Evolutionary conservation across 2,113 vertebrate species (phyloP).

Genomic region (Gopherus evgoodei): DNA sequence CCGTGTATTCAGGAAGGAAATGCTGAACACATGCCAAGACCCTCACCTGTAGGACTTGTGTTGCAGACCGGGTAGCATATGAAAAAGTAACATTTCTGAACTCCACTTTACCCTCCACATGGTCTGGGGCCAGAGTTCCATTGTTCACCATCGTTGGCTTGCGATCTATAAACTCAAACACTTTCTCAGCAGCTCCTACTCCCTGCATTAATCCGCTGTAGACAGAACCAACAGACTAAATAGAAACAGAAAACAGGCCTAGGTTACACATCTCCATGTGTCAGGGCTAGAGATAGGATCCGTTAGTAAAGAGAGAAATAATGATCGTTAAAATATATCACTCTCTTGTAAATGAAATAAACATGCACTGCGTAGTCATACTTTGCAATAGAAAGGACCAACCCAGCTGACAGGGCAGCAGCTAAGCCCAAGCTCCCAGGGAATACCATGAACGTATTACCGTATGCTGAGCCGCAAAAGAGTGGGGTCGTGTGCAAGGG

Average conservation of each 20-base stretch:
- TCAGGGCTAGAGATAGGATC: neutral
- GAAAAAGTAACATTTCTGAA: slow-evolving; percentile 92
- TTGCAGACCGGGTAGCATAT: slow-evolving; percentile 89
- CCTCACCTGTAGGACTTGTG: slow-evolving; percentile 90
- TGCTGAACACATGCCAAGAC: rapidly evolving
- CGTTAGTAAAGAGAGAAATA: rapidly evolving
- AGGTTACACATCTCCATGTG: rapidly evolving
- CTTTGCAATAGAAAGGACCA: neutral
- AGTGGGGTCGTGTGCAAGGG: neutral
- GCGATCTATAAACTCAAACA: slow-evolving; percentile 95
- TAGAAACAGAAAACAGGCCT: neutral
- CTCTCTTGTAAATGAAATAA: neutral
- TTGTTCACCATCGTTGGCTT: slow-evolving; percentile 84
- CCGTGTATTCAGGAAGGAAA: neutral
- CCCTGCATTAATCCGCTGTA: slow-evolving; percentile 98
- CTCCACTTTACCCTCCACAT: slow-evolving; percentile 89
- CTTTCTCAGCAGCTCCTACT: slow-evolving; percentile 95
- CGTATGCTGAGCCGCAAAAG: neutral
- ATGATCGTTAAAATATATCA: neutral
- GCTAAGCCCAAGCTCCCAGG: neutral
- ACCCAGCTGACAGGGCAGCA: neutral
- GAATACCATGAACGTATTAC: neutral
- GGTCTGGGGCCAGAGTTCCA: slow-evolving; percentile 86
- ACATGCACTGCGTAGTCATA: neutral
- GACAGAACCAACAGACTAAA: slow-evolving; percentile 91